Evolutionary conservation across 2,113 vertebrate species (phyloP).

Genomic region (Taurulus bubalis): DNA sequence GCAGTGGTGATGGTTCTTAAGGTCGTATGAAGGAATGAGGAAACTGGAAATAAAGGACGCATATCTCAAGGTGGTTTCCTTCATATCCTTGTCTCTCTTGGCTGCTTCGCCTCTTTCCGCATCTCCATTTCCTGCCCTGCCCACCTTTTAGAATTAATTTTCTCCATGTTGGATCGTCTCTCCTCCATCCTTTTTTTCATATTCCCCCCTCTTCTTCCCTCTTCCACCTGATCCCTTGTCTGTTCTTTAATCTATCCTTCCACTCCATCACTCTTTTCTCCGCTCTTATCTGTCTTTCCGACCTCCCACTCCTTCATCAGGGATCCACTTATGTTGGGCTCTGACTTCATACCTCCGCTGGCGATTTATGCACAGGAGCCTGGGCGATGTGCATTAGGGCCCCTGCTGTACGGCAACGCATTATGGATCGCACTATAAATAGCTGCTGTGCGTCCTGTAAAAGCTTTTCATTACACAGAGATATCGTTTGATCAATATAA

Average conservation of each 20-base stretch:
- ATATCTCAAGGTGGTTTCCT: constrained; percentile 59
- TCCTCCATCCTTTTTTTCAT: constrained; percentile 13
- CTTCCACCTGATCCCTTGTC: constrained; percentile 43
- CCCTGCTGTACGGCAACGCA: constrained; percentile 32
- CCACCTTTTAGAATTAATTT: constrained; percentile 33
- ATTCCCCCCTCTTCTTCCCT: background rate
- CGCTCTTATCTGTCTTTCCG: constrained; percentile 10
- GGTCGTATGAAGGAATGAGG: constrained; percentile 27
- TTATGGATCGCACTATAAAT: constrained; percentile 76
- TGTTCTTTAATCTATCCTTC: constrained; percentile 33
- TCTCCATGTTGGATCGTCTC: constrained; percentile 8
- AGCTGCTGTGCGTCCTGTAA: constrained; percentile 66
- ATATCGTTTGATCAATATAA: constrained; percentile 73
- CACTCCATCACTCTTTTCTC: constrained; percentile 9
- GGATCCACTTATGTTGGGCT: constrained; percentile 42
- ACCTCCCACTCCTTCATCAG: constrained; percentile 45
- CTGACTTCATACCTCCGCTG: constrained; percentile 58
- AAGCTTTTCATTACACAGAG: constrained; percentile 83
- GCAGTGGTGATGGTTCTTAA: background rate
- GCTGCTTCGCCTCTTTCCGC: constrained; percentile 20
- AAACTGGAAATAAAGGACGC: constrained; percentile 30
- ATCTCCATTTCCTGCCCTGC: constrained; percentile 49
- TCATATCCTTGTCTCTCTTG: constrained; percentile 43
- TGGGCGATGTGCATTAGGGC: constrained; percentile 60
- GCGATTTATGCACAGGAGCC: constrained; percentile 65